A percentile compares a stretch with the other conserved stretches of the same genome.
These are phyloP conservation scores for Thomomys bottae DNA, from an alignment of 2,113 vertebrate species.

Conservation along the genomic window DNA sequence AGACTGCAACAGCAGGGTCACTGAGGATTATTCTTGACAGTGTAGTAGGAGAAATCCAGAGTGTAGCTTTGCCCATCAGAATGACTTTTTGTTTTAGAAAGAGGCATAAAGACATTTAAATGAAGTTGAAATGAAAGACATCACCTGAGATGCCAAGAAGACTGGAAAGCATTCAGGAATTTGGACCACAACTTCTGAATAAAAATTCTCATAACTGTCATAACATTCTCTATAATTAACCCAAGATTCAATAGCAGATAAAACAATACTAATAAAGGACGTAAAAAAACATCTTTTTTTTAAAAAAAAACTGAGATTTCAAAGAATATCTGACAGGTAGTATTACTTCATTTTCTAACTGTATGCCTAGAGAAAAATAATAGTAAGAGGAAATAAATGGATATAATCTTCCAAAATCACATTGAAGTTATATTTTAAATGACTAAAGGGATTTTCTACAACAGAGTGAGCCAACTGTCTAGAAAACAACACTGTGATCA, in stretches of 20 bases:
- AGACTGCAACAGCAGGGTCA: slow-evolving; percentile 18
- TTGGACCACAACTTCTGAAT: not conserved
- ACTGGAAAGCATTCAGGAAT: not conserved
- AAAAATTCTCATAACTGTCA: not conserved
- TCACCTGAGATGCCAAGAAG: not conserved
- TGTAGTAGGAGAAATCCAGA: slow-evolving; percentile 18
- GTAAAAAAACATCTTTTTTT: not conserved
- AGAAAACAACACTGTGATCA: slow-evolving; percentile 37
- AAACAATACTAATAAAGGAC: not conserved
- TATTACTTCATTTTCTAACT: not conserved
- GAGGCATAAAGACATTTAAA: slow-evolving; percentile 44
- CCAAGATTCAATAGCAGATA: not conserved
- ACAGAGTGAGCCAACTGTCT: slow-evolving; percentile 42
- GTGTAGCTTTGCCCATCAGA: not conserved
- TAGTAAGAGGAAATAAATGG: slow-evolving; percentile 23
- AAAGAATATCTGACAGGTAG: slow-evolving; percentile 41
- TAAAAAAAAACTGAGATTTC: not conserved
- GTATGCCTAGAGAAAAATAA: slow-evolving; percentile 29
- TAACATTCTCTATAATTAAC: not conserved
- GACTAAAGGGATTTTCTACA: slow-evolving; percentile 18
- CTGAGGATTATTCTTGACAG: slow-evolving; percentile 30
- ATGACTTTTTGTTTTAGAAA: slow-evolving; percentile 58
- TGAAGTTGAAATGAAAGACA: not conserved
- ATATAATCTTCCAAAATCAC: slow-evolving; percentile 52
- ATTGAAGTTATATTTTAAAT: not conserved